A percentile compares a stretch with the other conserved stretches of the same genome.
phyloP scores from a whole-genome alignment of 2,797 vertebrate genomes.

The Hippoglossus hippoglossus region DNA sequence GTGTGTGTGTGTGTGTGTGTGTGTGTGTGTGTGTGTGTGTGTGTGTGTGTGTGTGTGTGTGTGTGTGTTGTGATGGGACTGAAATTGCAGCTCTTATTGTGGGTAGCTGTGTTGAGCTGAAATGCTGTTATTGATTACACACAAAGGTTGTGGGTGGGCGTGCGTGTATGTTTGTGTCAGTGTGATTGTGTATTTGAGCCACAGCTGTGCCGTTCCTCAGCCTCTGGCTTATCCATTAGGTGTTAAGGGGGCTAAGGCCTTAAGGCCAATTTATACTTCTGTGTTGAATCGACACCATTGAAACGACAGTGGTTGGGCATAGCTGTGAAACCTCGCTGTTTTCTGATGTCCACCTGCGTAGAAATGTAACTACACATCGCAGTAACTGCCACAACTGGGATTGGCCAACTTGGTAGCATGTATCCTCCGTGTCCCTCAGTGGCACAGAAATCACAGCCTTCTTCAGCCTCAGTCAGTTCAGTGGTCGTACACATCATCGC shows the following conservation, averaged over 20 bases:
- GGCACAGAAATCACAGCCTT: no score
- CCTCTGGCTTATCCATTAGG: slow-evolving; percentile 60
- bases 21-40: slow-evolving; percentile 11
- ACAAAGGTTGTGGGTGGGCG: slow-evolving; percentile 62
- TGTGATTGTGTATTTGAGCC: slow-evolving; percentile 21
- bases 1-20: slow-evolving; percentile 19
- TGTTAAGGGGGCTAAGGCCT: slow-evolving; percentile 30
- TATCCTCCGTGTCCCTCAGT: no score
- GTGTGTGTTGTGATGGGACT: slow-evolving; percentile 24
- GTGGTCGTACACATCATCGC: no score
- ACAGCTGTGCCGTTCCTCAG: slow-evolving; percentile 62
- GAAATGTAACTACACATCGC: neutral
- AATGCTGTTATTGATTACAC: slow-evolving; percentile 75
- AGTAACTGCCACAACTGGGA: neutral
- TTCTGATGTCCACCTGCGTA: neutral
- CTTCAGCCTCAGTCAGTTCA: no score
- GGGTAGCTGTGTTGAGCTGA: slow-evolving; percentile 60
- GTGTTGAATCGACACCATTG: neutral
- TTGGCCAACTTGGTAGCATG: no score
- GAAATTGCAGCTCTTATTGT: slow-evolving; percentile 40
- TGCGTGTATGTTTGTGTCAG: neutral
- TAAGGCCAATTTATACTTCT: neutral
- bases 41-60: neutral
- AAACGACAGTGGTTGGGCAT: neutral
- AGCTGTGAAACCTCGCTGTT: neutral